phyloP scores from a whole-genome alignment of 2,113 vertebrate genomes.

The Donacobius atricapilla region DNA sequence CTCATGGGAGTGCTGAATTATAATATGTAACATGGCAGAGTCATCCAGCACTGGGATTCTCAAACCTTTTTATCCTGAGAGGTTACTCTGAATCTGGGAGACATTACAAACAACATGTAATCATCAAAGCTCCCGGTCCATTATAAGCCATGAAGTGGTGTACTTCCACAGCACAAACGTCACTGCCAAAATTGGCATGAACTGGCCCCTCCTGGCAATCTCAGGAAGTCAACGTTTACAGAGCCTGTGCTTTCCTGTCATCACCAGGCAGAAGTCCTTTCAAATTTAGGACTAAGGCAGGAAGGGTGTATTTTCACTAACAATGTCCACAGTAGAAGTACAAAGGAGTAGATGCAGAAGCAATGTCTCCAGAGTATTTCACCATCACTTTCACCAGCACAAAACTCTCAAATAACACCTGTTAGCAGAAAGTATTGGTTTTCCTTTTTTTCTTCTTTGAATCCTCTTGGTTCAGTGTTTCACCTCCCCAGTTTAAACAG shows the following conservation, averaged over 20 bases:
- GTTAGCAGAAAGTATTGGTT: neutral
- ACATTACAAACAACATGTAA: neutral
- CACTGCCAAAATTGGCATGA: neutral
- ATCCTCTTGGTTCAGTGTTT: neutral
- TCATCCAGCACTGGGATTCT: neutral
- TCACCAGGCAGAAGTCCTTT: conserved; percentile 11
- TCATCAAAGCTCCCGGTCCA: neutral
- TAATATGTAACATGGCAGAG: neutral
- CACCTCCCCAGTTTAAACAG: neutral
- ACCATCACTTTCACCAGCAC: neutral
- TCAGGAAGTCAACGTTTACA: neutral
- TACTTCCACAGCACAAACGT: neutral
- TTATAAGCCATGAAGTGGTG: neutral
- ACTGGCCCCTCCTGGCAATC: neutral
- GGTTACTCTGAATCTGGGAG: neutral
- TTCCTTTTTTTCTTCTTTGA: neutral
- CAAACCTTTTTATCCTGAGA: neutral
- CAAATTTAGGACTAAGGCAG: neutral
- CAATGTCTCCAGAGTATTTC: neutral
- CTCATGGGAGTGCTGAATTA: neutral
- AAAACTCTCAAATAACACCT: neutral
- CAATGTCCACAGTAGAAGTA: neutral
- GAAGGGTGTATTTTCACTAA: conserved; percentile 31
- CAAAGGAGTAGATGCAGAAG: neutral
- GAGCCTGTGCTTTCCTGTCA: neutral